Evolutionary conservation across 2,113 vertebrate genomes (phyloP).

Genomic region (Fregata magnificens): DNA sequence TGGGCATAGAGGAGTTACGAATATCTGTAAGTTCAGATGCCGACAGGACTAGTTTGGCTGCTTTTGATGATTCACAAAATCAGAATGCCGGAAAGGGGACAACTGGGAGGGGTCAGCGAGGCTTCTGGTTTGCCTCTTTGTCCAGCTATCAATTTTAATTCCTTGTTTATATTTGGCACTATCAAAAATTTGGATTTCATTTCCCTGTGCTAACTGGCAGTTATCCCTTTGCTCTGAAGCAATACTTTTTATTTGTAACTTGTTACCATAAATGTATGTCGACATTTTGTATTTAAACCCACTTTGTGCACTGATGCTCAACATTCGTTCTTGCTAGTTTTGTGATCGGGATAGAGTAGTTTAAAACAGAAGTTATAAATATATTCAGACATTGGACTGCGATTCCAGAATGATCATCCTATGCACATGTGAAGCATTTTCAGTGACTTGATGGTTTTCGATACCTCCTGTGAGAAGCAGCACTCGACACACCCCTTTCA

Average conservation of each 20-base stretch:
- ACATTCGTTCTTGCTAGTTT: neutral
- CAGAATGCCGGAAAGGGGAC: neutral
- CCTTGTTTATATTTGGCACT: neutral
- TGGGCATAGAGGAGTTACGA: neutral
- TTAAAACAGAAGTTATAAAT: neutral
- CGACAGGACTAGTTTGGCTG: neutral
- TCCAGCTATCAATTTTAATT: neutral
- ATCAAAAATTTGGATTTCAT: neutral
- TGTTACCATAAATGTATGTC: neutral
- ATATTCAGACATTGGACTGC: neutral
- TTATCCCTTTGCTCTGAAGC: neutral
- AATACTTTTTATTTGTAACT: neutral
- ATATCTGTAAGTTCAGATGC: neutral
- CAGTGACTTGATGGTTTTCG: neutral
- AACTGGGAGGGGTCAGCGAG: neutral
- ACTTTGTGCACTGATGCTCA: neutral
- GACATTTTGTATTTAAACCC: neutral
- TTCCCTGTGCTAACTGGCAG: neutral
- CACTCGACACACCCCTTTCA: neutral
- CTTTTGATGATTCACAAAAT: neutral
- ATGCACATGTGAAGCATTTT: accelerated
- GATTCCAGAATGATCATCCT: neutral
- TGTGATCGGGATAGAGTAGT: neutral
- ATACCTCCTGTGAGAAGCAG: neutral
- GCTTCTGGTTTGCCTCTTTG: neutral